Evolutionary conservation across 2,113 vertebrate species (phyloP), one percentile per base, ranked within the genome.

Genomic region (Ammodytes dubius): DNA sequence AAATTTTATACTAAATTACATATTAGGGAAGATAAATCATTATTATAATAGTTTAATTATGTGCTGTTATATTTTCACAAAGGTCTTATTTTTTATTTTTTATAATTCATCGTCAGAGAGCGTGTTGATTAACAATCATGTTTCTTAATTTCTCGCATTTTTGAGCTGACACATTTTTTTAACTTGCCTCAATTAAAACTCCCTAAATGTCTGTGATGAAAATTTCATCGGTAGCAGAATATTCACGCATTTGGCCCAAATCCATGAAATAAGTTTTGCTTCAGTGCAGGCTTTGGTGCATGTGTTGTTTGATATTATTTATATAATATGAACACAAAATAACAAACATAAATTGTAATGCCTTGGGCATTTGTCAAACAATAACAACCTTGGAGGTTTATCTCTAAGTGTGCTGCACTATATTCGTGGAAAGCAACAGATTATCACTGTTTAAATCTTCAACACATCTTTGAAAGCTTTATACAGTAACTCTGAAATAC

Each of bases 281-380:
- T 77, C 7, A 5, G 57, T 79, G 47, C 19, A 73, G 27, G 70
- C 53, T 65, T 68, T 81, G 74, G 39, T 78, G 75, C 59, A 83
- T 79, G 66, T 64, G 70, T 73, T 77, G 66, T 72, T 80, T 90
- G n/a, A n/a, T n/a, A n/a, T 81, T 82, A 66, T 82, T 58, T 71
- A 84, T 77, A 56, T 75, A 66, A 75, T 63, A 74, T 66, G 42
- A 47, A 72, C 74, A 50, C 39, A 76, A 4, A 5, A 79, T 57
- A 43, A 40, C 54, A 65, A 57, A 52, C 60, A 46, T 65, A 80
- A 82, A 58, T 85, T 80, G 74, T 50, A 57, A 60, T 17, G 61
- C 71, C 56, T 13, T 4, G 11, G 19, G 52, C 9, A 46, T 70
- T 75, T 47, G 75, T 57, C 3, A 79, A 63, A 72, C 60, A 72